Percentiles rank a stretch among this genome's conserved stretches.
Conservation (phyloP, 2,113 vertebrate genomes). For the Labeo rohita region DNA sequence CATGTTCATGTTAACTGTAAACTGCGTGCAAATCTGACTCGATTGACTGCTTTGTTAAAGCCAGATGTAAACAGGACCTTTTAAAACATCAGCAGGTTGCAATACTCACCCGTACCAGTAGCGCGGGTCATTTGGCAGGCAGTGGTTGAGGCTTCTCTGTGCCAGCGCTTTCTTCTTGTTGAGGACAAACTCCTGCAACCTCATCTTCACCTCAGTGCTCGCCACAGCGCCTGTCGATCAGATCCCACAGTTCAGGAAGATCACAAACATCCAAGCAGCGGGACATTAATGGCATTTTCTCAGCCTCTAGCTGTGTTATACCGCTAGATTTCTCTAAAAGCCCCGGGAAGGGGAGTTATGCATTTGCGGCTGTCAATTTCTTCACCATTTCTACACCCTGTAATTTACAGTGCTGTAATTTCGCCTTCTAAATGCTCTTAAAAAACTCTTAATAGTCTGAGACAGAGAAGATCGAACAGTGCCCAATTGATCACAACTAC, state of each 20-base stretch:
- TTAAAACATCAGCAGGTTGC: not conserved
- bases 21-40: not conserved
- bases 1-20: not conserved
- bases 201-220: conserved; percentile 98
- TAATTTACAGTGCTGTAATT: conserved; percentile 36
- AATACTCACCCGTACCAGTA: conserved; percentile 96
- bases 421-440: conserved; percentile 14
- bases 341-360: not conserved
- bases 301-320: not conserved
- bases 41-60: not conserved
- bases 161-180: conserved; percentile 98
- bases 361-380: conserved; percentile 17
- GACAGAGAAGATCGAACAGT: not conserved
- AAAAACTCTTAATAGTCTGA: conserved; percentile 36
- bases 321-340: conserved; percentile 2
- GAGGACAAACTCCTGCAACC: conserved; percentile 94
- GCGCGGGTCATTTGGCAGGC: conserved; percentile 90
- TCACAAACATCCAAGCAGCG: not conserved
- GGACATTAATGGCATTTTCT: conserved; percentile 9
- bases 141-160: conserved; percentile 94
- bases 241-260: conserved; percentile 32
- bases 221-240: conserved; percentile 87
- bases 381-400: conserved; percentile 13
- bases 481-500: conserved; percentile 43
- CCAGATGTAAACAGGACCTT: not conserved